Conservation (phyloP, 1,140 invertebrate species). For the Cylas formicarius region DNA sequence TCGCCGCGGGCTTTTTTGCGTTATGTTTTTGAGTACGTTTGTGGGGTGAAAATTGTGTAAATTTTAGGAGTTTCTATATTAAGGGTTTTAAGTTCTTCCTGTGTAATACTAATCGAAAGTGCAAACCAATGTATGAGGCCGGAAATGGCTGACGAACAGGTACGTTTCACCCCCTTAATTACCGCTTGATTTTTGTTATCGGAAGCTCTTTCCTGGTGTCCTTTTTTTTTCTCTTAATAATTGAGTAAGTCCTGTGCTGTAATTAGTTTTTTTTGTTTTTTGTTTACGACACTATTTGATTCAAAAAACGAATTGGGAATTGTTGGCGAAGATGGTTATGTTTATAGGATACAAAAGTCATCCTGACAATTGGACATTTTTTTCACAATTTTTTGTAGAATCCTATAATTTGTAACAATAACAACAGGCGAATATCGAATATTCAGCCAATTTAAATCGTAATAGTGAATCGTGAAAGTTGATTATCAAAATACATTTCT, state of each 20-base stretch:
- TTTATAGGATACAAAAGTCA: slow-evolving; percentile 1
- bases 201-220: not conserved
- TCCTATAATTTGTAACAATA: no score
- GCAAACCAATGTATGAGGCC: slow-evolving; percentile 42
- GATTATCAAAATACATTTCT: not conserved
- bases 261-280: not conserved
- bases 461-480: no score
- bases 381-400: no score
- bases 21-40: slow-evolving; percentile 19
- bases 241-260: slow-evolving; percentile 1
- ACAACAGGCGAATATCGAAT: no score
- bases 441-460: slow-evolving; percentile 2
- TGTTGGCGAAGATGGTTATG: slow-evolving; percentile 1
- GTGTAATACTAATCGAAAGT: not conserved
- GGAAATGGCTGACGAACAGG: slow-evolving; percentile 58
- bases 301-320: not conserved
- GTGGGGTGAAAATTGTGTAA: slow-evolving; percentile 12
- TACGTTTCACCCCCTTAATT: slow-evolving; percentile 27
- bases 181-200: slow-evolving; percentile 1
- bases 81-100: slow-evolving; percentile 2
- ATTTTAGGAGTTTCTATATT: slow-evolving; percentile 6
- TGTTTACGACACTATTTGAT: not conserved
- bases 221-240: not conserved
- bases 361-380: not conserved
- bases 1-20: slow-evolving; percentile 17